A percentile compares a stretch with the other conserved stretches of the same genome.
These are phyloP conservation scores for Lissocephala sabroskyi DNA, from an alignment of 2,888 invertebrate species.

Conservation along the genomic window DNA sequence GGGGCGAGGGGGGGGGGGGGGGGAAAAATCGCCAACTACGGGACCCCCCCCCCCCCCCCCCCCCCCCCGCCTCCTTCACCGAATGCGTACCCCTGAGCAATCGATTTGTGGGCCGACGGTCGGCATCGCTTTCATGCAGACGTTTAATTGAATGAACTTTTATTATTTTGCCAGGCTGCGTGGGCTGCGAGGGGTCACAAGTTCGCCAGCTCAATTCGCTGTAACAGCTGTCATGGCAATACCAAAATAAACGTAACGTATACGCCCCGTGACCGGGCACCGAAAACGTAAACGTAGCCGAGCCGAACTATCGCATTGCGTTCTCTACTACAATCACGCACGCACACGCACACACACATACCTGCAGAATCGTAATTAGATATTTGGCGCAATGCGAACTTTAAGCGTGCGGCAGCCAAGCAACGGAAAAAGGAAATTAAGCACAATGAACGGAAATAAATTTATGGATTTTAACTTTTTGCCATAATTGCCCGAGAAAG, in stretches of 20 bases:
- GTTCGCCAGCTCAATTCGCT: slow-evolving; percentile 22
- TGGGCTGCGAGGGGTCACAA: slow-evolving; percentile 16
- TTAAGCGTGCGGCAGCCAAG: background rate
- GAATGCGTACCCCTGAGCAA: too few species aligned
- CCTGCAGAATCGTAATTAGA: slow-evolving; percentile 8
- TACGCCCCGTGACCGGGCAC: background rate
- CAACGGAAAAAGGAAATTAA: slow-evolving; percentile 20
- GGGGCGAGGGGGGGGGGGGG: too few species aligned
- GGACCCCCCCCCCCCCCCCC: too few species aligned
- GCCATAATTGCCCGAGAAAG: slow-evolving; percentile 28
- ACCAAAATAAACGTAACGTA: background rate
- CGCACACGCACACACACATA: background rate
- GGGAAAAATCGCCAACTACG: too few species aligned
- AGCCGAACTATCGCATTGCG: background rate
- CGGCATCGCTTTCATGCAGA: background rate
- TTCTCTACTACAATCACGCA: slow-evolving; percentile 6
- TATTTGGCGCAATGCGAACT: slow-evolving; percentile 2
- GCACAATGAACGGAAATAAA: slow-evolving; percentile 35
- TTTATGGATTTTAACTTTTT: slow-evolving; percentile 42
- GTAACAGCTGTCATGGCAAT: slow-evolving; percentile 1
- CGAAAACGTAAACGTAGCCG: too few species aligned
- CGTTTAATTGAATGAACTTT: slow-evolving; percentile 41
- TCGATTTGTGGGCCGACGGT: too few species aligned
- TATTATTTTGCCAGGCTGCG: too few species aligned
- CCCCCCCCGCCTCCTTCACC: too few species aligned